phyloP scores from a whole-genome alignment of 1,140 invertebrate genomes.

The Lasioglossum baleicum region DNA sequence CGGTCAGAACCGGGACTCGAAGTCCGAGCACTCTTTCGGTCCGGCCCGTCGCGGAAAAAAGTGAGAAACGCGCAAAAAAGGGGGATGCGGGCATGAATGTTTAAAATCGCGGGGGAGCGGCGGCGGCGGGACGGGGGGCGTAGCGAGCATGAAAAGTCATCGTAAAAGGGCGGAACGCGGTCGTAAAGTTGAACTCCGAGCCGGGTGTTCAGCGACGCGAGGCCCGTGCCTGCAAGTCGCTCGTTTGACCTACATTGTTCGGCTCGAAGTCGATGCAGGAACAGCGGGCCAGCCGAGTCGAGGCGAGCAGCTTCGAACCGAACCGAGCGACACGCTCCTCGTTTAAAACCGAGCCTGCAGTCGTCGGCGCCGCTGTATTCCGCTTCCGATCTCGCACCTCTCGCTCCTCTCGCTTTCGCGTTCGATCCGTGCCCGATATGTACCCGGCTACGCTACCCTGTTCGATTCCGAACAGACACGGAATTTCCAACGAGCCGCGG shows the following conservation, averaged over 20 bases:
- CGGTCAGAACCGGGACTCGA: neutral
- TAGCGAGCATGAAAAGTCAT: slow-evolving; percentile 30
- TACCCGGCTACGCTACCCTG: neutral
- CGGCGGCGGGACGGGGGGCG: neutral
- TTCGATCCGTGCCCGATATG: slow-evolving; percentile 29
- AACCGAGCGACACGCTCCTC: neutral
- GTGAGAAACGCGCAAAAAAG: neutral
- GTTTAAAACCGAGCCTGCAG: neutral
- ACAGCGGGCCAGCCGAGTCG: neutral
- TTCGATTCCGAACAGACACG: neutral
- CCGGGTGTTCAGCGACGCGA: slow-evolving; percentile 51
- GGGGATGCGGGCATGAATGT: slow-evolving; percentile 6
- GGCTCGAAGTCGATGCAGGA: slow-evolving; percentile 11
- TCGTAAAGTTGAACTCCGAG: slow-evolving; percentile 32
- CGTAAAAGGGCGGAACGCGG: slow-evolving; percentile 35
- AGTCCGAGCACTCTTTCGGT: neutral
- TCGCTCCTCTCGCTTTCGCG: slow-evolving; percentile 14
- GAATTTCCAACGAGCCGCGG: slow-evolving; percentile 19
- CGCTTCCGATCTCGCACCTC: slow-evolving; percentile 14
- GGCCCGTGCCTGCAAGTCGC: slow-evolving; percentile 15
- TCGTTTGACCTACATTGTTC: slow-evolving; percentile 48
- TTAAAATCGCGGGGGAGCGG: slow-evolving; percentile 1
- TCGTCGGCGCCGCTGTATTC: slow-evolving; percentile 17
- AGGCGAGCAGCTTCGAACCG: neutral
- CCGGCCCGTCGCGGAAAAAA: no score